A percentile compares a stretch with the other conserved stretches of the same genome.
These are phyloP conservation scores for Aplidium turbinatum DNA, from an alignment of 23 tunicate genomes.

Conservation along the genomic window DNA sequence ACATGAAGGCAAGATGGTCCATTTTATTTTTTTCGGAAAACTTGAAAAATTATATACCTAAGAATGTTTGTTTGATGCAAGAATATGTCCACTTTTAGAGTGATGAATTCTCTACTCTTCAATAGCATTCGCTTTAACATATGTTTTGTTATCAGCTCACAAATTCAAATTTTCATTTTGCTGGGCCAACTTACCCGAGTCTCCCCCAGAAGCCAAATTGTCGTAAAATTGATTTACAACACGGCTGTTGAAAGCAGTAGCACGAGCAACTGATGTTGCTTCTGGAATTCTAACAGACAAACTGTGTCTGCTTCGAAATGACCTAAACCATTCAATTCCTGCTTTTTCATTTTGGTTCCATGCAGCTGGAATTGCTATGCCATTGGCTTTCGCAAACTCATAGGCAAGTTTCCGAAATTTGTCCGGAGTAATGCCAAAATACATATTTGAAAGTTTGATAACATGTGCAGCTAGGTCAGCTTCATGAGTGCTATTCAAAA, in stretches of 20 bases:
- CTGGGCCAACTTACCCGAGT: no score
- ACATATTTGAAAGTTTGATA: slow-evolving; percentile 12
- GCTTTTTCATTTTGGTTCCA: slow-evolving; percentile 15
- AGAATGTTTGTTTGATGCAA: no score
- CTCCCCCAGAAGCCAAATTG: slow-evolving; percentile 23
- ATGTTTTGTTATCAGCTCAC: no score
- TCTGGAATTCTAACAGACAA: slow-evolving; percentile 1
- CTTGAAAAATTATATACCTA: no score
- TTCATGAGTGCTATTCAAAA: not conserved
- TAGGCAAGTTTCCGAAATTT: slow-evolving; percentile 3
- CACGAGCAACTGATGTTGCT: slow-evolving; percentile 31
- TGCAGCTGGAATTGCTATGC: not conserved
- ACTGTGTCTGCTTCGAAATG: not conserved
- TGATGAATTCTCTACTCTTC: no score
- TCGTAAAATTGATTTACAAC: slow-evolving; percentile 22
- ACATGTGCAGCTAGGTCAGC: not conserved
- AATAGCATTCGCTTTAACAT: no score
- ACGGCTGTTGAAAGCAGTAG: slow-evolving; percentile 32
- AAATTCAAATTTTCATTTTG: no score
- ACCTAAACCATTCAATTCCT: slow-evolving; percentile 9
- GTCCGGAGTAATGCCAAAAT: not conserved
- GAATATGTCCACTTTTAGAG: no score
- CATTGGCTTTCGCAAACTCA: slow-evolving; percentile 26
- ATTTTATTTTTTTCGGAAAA: no score
- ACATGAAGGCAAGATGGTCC: no score